phyloP scores from a whole-genome alignment of 2,888 invertebrate genomes.

The Drosophila subsilvestris region DNA sequence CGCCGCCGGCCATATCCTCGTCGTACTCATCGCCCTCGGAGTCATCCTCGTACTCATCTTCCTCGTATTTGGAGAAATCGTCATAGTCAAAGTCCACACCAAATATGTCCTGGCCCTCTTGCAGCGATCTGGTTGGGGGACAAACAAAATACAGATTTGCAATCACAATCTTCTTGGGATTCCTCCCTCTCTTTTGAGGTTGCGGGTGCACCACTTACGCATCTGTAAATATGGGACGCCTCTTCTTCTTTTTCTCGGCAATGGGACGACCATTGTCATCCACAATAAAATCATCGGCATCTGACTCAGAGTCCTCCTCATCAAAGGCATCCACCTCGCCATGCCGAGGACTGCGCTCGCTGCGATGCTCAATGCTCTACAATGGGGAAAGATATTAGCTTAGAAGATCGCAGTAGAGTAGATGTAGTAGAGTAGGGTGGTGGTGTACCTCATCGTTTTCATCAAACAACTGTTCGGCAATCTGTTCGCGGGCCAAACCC shows the following conservation, averaged over 20 bases:
- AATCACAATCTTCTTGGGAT: not conserved
- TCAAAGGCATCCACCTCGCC: conserved; percentile 85
- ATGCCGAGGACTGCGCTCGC: conserved; percentile 88
- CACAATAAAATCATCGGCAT: conserved; percentile 98
- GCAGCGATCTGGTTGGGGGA: conserved; percentile 88
- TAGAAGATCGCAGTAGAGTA: not conserved
- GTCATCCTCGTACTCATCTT: conserved; percentile 90
- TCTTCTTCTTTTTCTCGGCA: conserved; percentile 91
- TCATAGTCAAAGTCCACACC: conserved; percentile 99
- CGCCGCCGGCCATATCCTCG: conserved; percentile 88
- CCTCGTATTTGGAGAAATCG: conserved; percentile 94
- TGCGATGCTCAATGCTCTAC: conserved; percentile 91
- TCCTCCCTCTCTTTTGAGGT: not conserved
- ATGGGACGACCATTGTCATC: conserved; percentile 97
- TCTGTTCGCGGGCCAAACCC: conserved; percentile 92
- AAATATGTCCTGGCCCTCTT: conserved; percentile 99
- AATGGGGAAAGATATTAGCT: not conserved
- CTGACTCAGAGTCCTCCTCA: conserved; percentile 92
- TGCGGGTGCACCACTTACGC: conserved; percentile 86
- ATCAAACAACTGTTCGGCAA: conserved; percentile 94
- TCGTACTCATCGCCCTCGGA: conserved; percentile 92
- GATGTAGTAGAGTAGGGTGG: too few species aligned
- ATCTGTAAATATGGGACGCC: conserved; percentile 93
- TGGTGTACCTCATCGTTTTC: conserved; percentile 91
- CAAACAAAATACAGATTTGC: not conserved